phyloP scores from a whole-genome alignment of 2,113 vertebrate genomes.

The Spea bombifrons region DNA sequence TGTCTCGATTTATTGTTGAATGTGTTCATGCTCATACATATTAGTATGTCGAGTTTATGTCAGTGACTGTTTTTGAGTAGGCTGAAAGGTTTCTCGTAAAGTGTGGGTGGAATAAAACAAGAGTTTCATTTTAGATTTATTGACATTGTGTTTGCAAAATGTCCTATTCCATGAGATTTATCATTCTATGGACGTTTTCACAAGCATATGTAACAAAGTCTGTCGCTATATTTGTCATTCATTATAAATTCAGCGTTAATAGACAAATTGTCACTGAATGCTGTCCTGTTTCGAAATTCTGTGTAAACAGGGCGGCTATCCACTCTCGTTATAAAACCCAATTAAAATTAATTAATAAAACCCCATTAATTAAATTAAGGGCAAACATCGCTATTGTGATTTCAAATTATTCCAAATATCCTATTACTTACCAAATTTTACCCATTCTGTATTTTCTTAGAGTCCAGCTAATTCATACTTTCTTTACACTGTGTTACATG shows the following conservation, averaged over 20 bases:
- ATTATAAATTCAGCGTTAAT: background rate
- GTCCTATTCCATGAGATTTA: background rate
- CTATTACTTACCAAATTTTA: too few species aligned
- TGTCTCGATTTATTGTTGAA: conserved; percentile 11
- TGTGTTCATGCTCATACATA: conserved; percentile 9
- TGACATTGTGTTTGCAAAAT: conserved; percentile 17
- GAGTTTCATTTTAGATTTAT: conserved; percentile 19
- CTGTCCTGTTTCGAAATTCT: background rate
- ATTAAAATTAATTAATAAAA: too few species aligned
- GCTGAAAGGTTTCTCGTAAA: conserved; percentile 17
- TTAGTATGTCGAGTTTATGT: conserved; percentile 22
- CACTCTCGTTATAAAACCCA: background rate
- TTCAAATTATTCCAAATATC: too few species aligned
- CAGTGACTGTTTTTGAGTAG: conserved; percentile 26
- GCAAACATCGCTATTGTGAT: too few species aligned
- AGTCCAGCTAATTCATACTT: too few species aligned
- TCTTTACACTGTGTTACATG: too few species aligned
- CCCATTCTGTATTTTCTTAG: too few species aligned
- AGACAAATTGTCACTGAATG: background rate
- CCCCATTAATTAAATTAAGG: too few species aligned
- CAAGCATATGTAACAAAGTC: background rate
- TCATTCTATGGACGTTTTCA: conserved; percentile 11
- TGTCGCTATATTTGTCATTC: background rate
- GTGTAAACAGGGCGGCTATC: background rate
- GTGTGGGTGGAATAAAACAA: conserved; percentile 14